Evolutionary conservation across 2,888 invertebrate genomes (phyloP), one percentile per base, ranked within the genome.

Genomic region (Lissocephala sabroskyi): DNA sequence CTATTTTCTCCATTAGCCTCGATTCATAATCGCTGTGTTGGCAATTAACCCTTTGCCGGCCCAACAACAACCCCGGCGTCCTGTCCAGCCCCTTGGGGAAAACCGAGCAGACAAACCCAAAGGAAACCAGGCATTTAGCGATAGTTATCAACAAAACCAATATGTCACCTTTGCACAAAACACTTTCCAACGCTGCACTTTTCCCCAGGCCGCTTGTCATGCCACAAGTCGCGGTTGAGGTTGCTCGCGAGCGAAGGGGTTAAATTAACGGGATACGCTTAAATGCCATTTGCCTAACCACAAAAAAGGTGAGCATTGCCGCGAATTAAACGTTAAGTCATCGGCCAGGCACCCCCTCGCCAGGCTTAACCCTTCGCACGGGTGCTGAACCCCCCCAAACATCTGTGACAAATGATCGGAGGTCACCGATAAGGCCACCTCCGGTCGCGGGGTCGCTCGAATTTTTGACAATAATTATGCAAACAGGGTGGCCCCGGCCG

Each of bases 341-440:
- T 65, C 59, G n/a, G 36, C 6, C 16, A 18, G 9, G 35, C 26
- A 28, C 29, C 32, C 41, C 17, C 30, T n/a, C 6, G 32, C 46
- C 49, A 14, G 47, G 32, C 10, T 18, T 23, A 55, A 57, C 29
- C 53, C 43, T 45, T 42, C 46, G 45, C 28, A 57, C 45, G 44
- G n/a, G n/a, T n/a, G n/a, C n/a, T n/a, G n/a, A 58, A 50, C 45
- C 51, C 41, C 64, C 49, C 41, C 59, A 59, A 80, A 81, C 81
- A 81, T 81, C 81, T 81, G 81, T 79, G 81, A 79, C 67, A 66
- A 79, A 77, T 73, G 81, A 81, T 81, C 74, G 59, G 59, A 66
- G 65, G 54, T 49, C 51, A 56, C 65, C 62, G 80, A 80, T 80
- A 80, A 71, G 54, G 30, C 42, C 10, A 23, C 23, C 23, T 5